Evolutionary conservation across 2,113 vertebrate species (phyloP).

Genomic region (Nesoenas mayeri): DNA sequence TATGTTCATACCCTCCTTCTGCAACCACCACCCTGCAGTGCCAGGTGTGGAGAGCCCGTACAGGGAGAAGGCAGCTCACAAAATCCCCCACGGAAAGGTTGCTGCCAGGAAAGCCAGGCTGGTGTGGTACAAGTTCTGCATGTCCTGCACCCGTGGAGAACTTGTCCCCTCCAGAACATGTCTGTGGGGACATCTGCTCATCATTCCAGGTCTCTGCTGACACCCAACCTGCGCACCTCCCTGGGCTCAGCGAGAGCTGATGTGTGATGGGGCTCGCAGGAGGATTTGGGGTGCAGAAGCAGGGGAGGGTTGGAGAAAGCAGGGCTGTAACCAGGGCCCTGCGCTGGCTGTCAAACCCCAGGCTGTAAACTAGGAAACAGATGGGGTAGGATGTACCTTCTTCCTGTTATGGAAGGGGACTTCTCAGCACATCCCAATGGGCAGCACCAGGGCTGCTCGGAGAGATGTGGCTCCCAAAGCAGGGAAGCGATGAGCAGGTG

Average conservation of each 20-base stretch:
- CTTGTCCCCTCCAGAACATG: neutral
- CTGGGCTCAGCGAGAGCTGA: accelerated
- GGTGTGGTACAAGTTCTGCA: neutral
- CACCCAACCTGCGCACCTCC: neutral
- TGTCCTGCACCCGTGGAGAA: neutral
- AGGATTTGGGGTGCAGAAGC: neutral
- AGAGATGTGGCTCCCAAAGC: neutral
- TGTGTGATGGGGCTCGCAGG: neutral
- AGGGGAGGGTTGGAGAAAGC: neutral
- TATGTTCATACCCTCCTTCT: neutral
- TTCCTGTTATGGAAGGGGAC: neutral
- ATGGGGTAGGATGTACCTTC: neutral
- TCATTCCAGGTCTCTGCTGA: neutral
- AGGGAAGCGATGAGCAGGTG: neutral
- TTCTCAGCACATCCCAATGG: neutral
- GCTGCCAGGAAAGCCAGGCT: neutral
- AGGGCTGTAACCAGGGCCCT: neutral
- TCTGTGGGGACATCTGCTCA: neutral
- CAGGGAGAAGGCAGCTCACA: neutral
- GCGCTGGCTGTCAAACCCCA: neutral
- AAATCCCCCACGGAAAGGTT: neutral
- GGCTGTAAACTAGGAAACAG: neutral
- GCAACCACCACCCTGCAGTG: neutral
- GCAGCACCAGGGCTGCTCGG: neutral
- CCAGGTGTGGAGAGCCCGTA: neutral